A percentile compares a stretch with the other conserved stretches of the same genome.
Conservation (phyloP, 2,888 invertebrate species). For the Rotaria magnacalcarata region DNA sequence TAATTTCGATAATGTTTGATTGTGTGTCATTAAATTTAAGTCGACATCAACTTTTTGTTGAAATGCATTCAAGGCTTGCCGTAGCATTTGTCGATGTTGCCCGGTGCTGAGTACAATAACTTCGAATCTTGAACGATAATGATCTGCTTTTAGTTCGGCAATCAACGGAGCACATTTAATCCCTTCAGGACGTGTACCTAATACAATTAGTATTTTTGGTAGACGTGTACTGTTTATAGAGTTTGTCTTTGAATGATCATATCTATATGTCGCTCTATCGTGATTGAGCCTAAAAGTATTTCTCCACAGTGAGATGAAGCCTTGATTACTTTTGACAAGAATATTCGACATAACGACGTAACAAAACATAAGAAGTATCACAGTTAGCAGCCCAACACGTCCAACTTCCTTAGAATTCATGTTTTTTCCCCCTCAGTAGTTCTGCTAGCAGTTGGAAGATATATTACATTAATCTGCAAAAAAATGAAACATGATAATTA, state of each 20-base stretch:
- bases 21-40: slow-evolving; percentile 23
- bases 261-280: background rate
- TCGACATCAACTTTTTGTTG: slow-evolving; percentile 36
- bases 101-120: slow-evolving; percentile 28
- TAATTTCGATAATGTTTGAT: slow-evolving; percentile 4
- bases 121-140: background rate
- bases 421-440: no score
- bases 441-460: no score
- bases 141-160: slow-evolving; percentile 9
- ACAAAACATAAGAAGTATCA: no score
- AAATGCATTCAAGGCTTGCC: background rate
- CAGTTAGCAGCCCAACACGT: no score
- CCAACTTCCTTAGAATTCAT: no score
- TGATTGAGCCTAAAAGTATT: background rate
- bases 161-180: slow-evolving; percentile 35
- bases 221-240: background rate
- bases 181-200: slow-evolving; percentile 38
- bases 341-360: no score
- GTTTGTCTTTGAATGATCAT: background rate
- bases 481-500: no score
- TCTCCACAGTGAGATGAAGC: no score
- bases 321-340: no score
- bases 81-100: slow-evolving; percentile 26
- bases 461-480: no score
- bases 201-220: slow-evolving; percentile 10